Percentiles rank a stretch among this genome's conserved stretches.
Evolutionary conservation across 2,797 vertebrate genomes (phyloP).

Genomic region (Calcarius lapponicus): DNA sequence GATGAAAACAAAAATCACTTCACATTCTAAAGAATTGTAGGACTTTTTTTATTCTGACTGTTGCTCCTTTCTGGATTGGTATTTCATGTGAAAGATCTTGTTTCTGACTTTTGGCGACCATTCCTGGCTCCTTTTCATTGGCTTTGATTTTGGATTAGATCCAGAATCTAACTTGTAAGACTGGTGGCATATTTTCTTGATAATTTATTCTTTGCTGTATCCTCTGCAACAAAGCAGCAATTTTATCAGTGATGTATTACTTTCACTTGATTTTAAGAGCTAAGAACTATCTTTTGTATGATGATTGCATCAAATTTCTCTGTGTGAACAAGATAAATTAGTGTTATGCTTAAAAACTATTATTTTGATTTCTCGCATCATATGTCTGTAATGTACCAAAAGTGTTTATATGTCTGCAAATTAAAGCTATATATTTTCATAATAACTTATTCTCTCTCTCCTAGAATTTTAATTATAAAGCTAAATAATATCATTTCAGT

Average conservation of each 20-base stretch:
- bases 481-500: background rate
- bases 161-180: constrained; percentile 68
- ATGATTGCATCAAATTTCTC: constrained; percentile 58
- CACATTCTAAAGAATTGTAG: constrained; percentile 37
- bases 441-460: constrained; percentile 64
- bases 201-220: constrained; percentile 68
- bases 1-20: constrained; percentile 47
- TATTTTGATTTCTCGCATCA: constrained; percentile 71
- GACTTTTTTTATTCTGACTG: constrained; percentile 38
- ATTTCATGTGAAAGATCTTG: constrained; percentile 60
- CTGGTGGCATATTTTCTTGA: constrained; percentile 63
- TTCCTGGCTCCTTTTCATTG: constrained; percentile 71
- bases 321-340: constrained; percentile 70
- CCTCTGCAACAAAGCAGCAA: constrained; percentile 64
- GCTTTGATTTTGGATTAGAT: constrained; percentile 62
- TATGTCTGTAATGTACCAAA: constrained; percentile 80
- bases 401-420: constrained; percentile 85
- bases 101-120: constrained; percentile 54
- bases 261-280: constrained; percentile 67
- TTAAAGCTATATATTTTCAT: constrained; percentile 86
- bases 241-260: constrained; percentile 66
- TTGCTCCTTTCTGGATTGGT: constrained; percentile 32
- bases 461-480: constrained; percentile 53
- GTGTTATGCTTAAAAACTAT: constrained; percentile 69
- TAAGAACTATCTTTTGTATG: constrained; percentile 67